Evolutionary conservation across 2,797 vertebrate species (phyloP).

Genomic region (Pteropus rufus): DNA sequence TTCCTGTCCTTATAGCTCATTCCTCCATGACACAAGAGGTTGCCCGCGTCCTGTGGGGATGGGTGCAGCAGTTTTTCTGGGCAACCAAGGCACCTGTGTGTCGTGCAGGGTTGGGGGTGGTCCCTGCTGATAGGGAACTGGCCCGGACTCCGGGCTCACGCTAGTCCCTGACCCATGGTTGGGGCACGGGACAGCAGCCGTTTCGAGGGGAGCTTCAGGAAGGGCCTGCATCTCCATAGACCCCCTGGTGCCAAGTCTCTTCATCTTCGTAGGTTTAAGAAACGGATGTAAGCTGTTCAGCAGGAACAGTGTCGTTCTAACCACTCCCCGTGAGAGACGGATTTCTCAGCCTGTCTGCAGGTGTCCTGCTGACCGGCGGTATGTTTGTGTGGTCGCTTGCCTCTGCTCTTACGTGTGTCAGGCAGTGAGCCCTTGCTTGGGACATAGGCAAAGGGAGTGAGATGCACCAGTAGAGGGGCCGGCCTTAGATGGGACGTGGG

Average conservation of each 20-base stretch:
- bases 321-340: neutral
- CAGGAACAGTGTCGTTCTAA: too few species aligned
- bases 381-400: too few species aligned
- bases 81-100: neutral
- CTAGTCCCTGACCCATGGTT: neutral
- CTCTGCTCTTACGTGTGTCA: neutral
- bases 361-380: neutral
- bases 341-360: neutral
- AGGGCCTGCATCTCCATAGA: neutral
- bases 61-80: neutral
- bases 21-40: too few species aligned
- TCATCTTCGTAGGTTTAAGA: neutral
- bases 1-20: neutral
- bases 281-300: neutral
- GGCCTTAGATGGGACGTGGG: neutral
- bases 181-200: too few species aligned
- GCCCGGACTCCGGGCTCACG: neutral
- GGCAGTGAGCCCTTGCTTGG: neutral
- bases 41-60: neutral
- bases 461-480: neutral
- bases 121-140: neutral
- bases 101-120: accelerated
- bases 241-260: neutral
- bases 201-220: neutral
- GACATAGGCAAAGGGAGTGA: neutral